Conservation (phyloP, 2,113 vertebrate genomes). For the Bujurquina vittata region DNA sequence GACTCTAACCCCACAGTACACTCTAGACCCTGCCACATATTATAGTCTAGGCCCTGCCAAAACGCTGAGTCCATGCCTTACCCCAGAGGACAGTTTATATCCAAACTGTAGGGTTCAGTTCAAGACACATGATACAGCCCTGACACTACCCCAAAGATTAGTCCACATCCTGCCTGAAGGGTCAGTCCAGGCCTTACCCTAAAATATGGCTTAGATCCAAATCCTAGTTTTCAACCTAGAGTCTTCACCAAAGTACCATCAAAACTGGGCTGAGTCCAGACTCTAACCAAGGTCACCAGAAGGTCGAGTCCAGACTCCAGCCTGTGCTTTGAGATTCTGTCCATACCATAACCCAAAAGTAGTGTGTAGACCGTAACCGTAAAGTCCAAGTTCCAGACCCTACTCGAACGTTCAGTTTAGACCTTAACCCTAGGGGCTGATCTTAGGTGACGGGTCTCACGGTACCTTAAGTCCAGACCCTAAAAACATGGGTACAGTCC, state of each 20-base stretch:
- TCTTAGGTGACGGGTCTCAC: too few relatives aligned
- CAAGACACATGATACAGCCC: not conserved
- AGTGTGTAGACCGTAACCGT: not conserved
- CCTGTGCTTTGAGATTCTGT: rapidly evolving
- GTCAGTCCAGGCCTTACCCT: rapidly evolving
- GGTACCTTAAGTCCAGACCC: rapidly evolving
- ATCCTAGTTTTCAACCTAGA: not conserved
- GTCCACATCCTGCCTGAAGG: too few relatives aligned
- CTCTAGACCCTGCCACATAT: too few relatives aligned
- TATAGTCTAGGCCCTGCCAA: too few relatives aligned
- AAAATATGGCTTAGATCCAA: not conserved
- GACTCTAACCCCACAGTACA: too few relatives aligned
- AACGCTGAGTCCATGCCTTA: too few relatives aligned
- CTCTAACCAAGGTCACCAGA: not conserved
- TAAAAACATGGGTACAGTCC: not conserved
- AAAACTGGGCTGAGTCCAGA: not conserved
- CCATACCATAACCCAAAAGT: not conserved
- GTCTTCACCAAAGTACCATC: rapidly evolving
- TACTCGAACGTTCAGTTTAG: not conserved
- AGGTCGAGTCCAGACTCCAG: not conserved
- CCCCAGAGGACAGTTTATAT: not conserved
- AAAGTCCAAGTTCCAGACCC: rapidly evolving
- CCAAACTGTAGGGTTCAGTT: too few relatives aligned
- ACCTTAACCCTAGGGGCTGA: not conserved
- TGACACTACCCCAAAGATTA: not conserved